Conservation (phyloP, 2,797 vertebrate genomes). For the Sebastes itinus region DNA sequence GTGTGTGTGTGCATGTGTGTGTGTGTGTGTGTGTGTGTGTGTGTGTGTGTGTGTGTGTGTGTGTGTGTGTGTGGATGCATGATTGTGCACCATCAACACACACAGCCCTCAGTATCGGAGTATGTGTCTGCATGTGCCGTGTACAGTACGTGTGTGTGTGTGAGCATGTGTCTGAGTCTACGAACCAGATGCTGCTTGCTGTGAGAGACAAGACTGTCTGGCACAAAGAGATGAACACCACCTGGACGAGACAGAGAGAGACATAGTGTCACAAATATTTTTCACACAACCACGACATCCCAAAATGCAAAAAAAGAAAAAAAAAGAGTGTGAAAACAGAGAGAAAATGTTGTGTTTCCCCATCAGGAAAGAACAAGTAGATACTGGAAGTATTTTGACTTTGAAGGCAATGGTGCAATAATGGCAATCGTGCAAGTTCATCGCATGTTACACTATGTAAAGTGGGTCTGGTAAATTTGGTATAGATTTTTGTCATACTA, state of each 20-base stretch:
- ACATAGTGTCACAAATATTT: slow-evolving; percentile 7
- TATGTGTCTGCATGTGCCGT: not conserved
- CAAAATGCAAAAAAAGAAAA: not conserved
- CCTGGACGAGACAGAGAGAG: slow-evolving; percentile 28
- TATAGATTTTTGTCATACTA: not conserved
- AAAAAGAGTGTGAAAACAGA: not conserved
- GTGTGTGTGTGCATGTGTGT: slow-evolving; percentile 11
- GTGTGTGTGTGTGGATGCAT: slow-evolving; percentile 8
- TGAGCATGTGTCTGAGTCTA: not conserved
- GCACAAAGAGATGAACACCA: slow-evolving; percentile 37
- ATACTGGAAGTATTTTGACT: not conserved
- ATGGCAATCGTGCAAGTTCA: not conserved
- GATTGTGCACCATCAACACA: not conserved
- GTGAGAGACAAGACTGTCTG: slow-evolving; percentile 46
- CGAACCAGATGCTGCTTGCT: slow-evolving; percentile 52
- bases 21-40: slow-evolving; percentile 13
- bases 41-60: slow-evolving; percentile 14
- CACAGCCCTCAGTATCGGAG: not conserved
- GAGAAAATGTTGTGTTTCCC: not conserved
- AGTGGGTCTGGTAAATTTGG: not conserved
- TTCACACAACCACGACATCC: not conserved
- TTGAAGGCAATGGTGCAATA: not conserved
- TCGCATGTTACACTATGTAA: not conserved
- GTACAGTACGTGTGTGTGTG: slow-evolving; percentile 8
- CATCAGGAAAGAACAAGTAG: not conserved